phyloP scores from a whole-genome alignment of 2,113 vertebrate species.

The Gallinago undulata region DNA sequence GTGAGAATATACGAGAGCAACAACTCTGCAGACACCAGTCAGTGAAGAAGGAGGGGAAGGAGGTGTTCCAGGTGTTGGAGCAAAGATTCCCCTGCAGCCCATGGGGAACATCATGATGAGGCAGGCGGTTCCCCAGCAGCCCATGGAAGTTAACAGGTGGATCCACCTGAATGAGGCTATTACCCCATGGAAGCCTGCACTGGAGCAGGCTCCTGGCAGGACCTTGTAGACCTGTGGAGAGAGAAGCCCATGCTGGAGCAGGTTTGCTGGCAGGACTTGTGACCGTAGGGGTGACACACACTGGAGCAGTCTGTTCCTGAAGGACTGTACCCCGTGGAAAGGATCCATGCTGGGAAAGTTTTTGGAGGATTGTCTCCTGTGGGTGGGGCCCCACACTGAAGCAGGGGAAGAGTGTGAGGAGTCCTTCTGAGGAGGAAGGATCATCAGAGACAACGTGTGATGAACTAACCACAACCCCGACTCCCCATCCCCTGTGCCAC shows the following conservation, averaged over 20 bases:
- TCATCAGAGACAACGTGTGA: not conserved
- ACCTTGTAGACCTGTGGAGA: not conserved
- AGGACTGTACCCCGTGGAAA: not conserved
- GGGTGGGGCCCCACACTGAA: not conserved
- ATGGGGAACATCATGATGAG: not conserved
- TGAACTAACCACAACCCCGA: not conserved
- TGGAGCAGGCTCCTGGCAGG: not conserved
- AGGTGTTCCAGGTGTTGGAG: not conserved
- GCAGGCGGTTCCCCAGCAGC: not conserved
- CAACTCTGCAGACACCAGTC: not conserved
- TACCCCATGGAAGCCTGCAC: not conserved
- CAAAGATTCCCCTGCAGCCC: not conserved
- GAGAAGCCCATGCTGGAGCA: not conserved
- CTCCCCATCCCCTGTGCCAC: not conserved
- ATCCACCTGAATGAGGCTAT: not conserved
- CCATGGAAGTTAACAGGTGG: not conserved
- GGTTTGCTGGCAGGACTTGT: not conserved
- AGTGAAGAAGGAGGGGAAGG: not conserved
- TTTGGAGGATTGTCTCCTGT: not conserved
- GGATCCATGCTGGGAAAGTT: not conserved
- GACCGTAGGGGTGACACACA: not conserved
- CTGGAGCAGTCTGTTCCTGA: not conserved
- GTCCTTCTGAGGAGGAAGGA: not conserved
- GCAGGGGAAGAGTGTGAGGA: not conserved
- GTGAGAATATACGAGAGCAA: not conserved